Conservation (phyloP, 2,888 invertebrate genomes). For the Thereva unica region DNA sequence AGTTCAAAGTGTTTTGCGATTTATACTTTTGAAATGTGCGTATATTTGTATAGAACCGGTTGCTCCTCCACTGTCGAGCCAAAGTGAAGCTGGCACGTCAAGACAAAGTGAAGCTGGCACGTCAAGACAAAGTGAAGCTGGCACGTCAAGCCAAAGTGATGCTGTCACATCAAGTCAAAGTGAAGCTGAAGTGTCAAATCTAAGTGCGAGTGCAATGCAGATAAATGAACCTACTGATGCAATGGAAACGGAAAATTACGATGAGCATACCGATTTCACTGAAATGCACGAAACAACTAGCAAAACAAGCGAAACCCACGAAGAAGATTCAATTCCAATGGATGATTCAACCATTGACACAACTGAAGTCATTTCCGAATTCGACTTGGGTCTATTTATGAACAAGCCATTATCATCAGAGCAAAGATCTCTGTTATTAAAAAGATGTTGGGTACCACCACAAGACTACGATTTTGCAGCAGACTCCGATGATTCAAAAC, state of each 20-base stretch:
- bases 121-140: background rate
- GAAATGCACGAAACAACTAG: slow-evolving; percentile 19
- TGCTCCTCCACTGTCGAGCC: slow-evolving; percentile 13
- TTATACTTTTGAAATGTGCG: too few relatives aligned
- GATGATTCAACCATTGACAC: slow-evolving; percentile 23
- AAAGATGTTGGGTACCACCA: slow-evolving; percentile 11
- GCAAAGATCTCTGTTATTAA: too few relatives aligned
- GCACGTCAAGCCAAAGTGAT: slow-evolving; percentile 10
- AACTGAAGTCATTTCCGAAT: too few relatives aligned
- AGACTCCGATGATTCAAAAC: background rate
- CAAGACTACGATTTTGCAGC: background rate
- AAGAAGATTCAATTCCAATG: slow-evolving; percentile 23
- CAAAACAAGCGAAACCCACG: slow-evolving; percentile 4
- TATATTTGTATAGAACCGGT: slow-evolving; percentile 14
- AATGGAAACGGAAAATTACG: slow-evolving; percentile 22
- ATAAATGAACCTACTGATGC: slow-evolving; percentile 23
- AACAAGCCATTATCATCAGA: too few relatives aligned
- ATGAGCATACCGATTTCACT: slow-evolving; percentile 22
- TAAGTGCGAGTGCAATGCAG: slow-evolving; percentile 21
- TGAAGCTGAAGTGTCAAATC: slow-evolving; percentile 22
- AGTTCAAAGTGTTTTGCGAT: too few relatives aligned
- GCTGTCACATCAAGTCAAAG: slow-evolving; percentile 18
- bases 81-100: too few relatives aligned
- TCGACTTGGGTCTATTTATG: too few relatives aligned
- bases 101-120: too few relatives aligned